Conservation (phyloP, 2,888 invertebrate genomes). For the Epinotia nisella region DNA sequence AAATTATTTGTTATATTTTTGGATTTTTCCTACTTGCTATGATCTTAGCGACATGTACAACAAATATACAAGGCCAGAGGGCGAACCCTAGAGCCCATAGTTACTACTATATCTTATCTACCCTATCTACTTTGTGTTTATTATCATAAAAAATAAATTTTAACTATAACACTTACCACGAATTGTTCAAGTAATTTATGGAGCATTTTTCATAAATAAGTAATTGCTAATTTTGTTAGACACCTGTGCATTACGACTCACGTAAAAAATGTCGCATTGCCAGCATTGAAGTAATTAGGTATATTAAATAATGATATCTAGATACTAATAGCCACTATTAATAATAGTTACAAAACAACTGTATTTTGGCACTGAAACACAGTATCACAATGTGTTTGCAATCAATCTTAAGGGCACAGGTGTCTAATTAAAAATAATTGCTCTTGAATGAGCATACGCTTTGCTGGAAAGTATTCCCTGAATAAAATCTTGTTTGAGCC, state of each 20-base stretch:
- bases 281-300: neutral
- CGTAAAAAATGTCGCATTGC: neutral
- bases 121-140: slow-evolving; percentile 53
- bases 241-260: neutral
- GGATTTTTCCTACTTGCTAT: slow-evolving; percentile 39
- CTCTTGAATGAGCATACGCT: neutral
- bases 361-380: neutral
- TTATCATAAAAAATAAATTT: slow-evolving; percentile 36
- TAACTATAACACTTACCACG: slow-evolving; percentile 39
- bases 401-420: neutral
- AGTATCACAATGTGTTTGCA: neutral
- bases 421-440: slow-evolving; percentile 6
- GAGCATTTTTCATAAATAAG: slow-evolving; percentile 12
- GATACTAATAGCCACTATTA: neutral
- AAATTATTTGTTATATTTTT: slow-evolving; percentile 36
- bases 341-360: neutral
- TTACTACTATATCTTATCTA: slow-evolving; percentile 53
- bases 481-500: slow-evolving; percentile 74
- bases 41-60: slow-evolving; percentile 62
- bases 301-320: neutral
- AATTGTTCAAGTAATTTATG: slow-evolving; percentile 35
- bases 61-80: slow-evolving; percentile 60
- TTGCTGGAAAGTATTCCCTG: slow-evolving; percentile 63
- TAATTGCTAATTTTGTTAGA: neutral
- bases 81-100: slow-evolving; percentile 44